Conservation (phyloP, 2,888 invertebrate genomes). For the Charanyca ferruginea region DNA sequence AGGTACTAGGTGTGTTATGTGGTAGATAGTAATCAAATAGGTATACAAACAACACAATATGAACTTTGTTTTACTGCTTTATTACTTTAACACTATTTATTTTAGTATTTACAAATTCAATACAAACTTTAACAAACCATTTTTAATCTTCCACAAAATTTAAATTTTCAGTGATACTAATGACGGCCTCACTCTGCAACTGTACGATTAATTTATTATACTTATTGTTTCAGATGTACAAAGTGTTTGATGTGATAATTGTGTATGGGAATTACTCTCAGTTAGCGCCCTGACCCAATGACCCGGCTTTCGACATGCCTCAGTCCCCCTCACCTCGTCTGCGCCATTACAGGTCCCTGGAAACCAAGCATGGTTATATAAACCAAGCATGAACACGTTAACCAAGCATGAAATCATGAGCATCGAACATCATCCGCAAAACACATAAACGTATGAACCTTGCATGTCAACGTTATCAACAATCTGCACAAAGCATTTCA, state of each 20-base stretch:
- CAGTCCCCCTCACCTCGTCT: constrained; percentile 93
- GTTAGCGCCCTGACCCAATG: constrained; percentile 90
- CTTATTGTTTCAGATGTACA: constrained; percentile 90
- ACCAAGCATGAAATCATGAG: constrained; percentile 61
- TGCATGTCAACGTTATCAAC: constrained; percentile 42
- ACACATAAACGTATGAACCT: constrained; percentile 53
- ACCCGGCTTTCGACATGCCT: constrained; percentile 94
- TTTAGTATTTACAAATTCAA: constrained; percentile 13
- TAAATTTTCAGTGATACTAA: constrained; percentile 52
- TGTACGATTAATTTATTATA: constrained; percentile 59
- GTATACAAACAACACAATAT: constrained; percentile 29
- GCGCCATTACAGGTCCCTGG: constrained; percentile 95
- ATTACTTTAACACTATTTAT: constrained; percentile 5
- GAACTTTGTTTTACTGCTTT: background rate
- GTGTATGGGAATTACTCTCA: constrained; percentile 85
- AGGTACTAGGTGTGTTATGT: background rate
- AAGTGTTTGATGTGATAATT: constrained; percentile 90
- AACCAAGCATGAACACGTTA: constrained; percentile 59
- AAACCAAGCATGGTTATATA: constrained; percentile 80
- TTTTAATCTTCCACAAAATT: constrained; percentile 38
- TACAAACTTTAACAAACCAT: constrained; percentile 1
- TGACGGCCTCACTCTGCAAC: constrained; percentile 46
- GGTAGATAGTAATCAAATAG: constrained; percentile 10
- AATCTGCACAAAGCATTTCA: constrained; percentile 6
- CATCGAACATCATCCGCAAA: constrained; percentile 54